Evolutionary conservation across 2,113 vertebrate genomes (phyloP).

Genomic region (Gymnocephalus cernua): DNA sequence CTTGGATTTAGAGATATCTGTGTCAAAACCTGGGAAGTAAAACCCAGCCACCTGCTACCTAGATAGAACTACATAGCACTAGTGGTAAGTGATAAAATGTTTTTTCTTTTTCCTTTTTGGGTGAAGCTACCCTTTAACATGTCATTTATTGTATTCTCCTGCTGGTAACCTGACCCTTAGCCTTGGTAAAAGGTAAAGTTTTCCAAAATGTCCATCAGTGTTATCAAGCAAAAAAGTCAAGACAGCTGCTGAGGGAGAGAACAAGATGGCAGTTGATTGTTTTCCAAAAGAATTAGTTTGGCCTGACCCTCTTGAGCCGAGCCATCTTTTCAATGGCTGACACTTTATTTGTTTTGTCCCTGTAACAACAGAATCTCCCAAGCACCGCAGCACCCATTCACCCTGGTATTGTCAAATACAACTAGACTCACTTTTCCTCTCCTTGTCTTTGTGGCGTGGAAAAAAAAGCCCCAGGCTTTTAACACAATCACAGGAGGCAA

Average conservation of each 20-base stretch:
- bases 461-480: slow-evolving; percentile 71
- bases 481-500: slow-evolving; percentile 85
- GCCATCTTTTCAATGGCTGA: slow-evolving; percentile 79
- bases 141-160: slow-evolving; percentile 38
- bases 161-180: slow-evolving; percentile 47
- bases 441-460: slow-evolving; percentile 66
- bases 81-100: neutral
- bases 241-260: slow-evolving; percentile 67
- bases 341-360: slow-evolving; percentile 84
- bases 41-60: neutral
- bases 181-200: slow-evolving; percentile 39
- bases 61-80: neutral
- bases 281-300: slow-evolving; percentile 77
- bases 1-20: neutral
- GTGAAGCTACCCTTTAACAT: neutral
- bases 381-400: slow-evolving; percentile 50
- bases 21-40: neutral
- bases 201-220: slow-evolving; percentile 59
- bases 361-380: slow-evolving; percentile 78
- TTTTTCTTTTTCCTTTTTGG: neutral
- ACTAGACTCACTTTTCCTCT: slow-evolving; percentile 78
- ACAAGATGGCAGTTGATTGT: slow-evolving; percentile 79
- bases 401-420: slow-evolving; percentile 79
- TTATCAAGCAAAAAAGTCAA: slow-evolving; percentile 52
- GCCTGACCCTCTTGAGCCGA: slow-evolving; percentile 74